Conservation (phyloP, 2,888 invertebrate species). For the Synanthedon vespiformis region DNA sequence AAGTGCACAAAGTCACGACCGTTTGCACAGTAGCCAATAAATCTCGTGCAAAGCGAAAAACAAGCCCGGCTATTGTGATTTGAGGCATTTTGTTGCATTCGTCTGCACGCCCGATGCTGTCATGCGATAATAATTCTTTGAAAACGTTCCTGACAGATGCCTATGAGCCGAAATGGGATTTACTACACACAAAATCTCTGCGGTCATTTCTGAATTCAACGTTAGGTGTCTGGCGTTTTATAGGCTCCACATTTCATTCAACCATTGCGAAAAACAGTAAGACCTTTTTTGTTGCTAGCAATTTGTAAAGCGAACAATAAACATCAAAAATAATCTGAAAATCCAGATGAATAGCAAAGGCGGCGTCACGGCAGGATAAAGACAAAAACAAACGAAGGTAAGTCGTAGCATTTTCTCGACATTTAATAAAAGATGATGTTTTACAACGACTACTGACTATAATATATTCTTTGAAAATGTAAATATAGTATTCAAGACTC, state of each 20-base stretch:
- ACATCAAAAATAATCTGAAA: constrained; percentile 39
- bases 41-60: constrained; percentile 21
- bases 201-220: constrained; percentile 1
- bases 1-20: constrained; percentile 23
- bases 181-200: constrained; percentile 36
- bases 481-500: too few relatives aligned
- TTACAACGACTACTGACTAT: background rate
- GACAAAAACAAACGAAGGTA: constrained; percentile 30
- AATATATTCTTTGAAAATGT: background rate
- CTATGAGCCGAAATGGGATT: constrained; percentile 37
- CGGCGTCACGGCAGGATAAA: constrained; percentile 23
- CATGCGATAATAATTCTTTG: constrained; percentile 49
- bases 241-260: background rate
- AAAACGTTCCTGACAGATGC: constrained; percentile 43
- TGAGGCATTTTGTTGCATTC: constrained; percentile 33
- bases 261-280: constrained; percentile 10
- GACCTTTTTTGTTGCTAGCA: constrained; percentile 20
- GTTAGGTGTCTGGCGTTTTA: background rate
- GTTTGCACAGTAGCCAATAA: constrained; percentile 19
- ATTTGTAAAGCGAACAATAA: constrained; percentile 39
- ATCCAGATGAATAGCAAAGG: constrained; percentile 38
- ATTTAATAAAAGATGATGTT: constrained; percentile 26
- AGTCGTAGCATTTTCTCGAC: constrained; percentile 22
- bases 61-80: constrained; percentile 31
- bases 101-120: constrained; percentile 13